Evolutionary conservation across 2,797 vertebrate genomes (phyloP), one percentile per base, ranked within the genome.

Genomic region (Dipus sagitta): DNA sequence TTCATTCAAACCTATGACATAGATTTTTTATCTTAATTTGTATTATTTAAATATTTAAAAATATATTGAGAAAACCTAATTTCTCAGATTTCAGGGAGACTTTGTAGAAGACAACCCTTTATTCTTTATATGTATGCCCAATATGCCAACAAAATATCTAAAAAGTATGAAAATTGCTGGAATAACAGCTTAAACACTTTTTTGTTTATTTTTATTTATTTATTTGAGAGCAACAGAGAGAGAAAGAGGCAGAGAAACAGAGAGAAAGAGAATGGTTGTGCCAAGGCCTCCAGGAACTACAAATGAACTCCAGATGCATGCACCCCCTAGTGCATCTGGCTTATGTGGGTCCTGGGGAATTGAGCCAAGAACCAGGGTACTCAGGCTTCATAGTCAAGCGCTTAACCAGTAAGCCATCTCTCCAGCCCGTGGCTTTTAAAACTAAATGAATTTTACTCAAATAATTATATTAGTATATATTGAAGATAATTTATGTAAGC

Each of bases 41-140:
- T n/a, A 67, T 86, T 62, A 82, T 86, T 72, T 77, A 88, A 78
- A 93, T 23, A 72, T 79, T 86, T 92, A 76, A 93, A 71, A 26
- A 8, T 62, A 64, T 72, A 65, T 4, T 89, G 26, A 75, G 1
- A 60, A 75, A 47, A 88, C 90, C 15, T 11, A 86, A 2, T 32
- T 47, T 86, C 64, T 1, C 47, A 2, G 30, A 72, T 62, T 85
- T 83, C 58, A 71, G n/a, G 74, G 12, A 78, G 6, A 76, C 2
- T 30, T 23, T 52, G 2, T 24, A 86, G 30, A 77, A 81, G 2
- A 23, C 1, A 71, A 77, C 65, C 54, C 10, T 76, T 78, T 32
- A 71, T 81, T 93, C 92, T 67, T 70, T 47, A 64, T 68, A 24
- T 70, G 71, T 82, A 38, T 79, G 28, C 32, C 2, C 3, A 72